phyloP scores from a whole-genome alignment of 2,888 invertebrate species.

The Orthosia gothica region DNA sequence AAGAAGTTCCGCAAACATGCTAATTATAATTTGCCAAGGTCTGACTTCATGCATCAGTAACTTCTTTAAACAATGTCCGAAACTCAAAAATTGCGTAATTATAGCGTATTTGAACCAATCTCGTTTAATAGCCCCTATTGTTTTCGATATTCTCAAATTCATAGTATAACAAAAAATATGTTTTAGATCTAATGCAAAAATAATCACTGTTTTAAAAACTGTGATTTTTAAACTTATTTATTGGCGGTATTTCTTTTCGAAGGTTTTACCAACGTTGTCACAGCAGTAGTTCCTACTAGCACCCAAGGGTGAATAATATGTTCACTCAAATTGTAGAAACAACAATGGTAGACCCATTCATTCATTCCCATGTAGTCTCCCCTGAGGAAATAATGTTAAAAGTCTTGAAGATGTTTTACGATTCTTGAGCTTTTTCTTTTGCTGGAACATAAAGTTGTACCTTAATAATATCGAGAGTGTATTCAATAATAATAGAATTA shows the following conservation, averaged over 20 bases:
- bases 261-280: too few species aligned
- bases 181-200: constrained; percentile 42
- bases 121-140: constrained; percentile 48
- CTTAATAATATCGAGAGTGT: neutral
- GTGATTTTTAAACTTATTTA: neutral
- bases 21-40: constrained; percentile 15
- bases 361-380: neutral
- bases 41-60: constrained; percentile 45
- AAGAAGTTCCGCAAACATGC: constrained; percentile 34
- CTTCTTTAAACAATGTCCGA: constrained; percentile 21
- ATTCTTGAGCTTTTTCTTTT: neutral
- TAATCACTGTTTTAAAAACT: constrained; percentile 31
- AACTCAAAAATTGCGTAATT: constrained; percentile 27
- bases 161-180: constrained; percentile 30
- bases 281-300: neutral
- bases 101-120: constrained; percentile 33
- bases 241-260: neutral
- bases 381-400: constrained; percentile 4
- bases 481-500: too few species aligned
- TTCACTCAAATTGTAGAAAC: neutral
- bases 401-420: neutral
- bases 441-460: neutral
- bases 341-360: too few species aligned
- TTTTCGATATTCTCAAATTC: constrained; percentile 50
- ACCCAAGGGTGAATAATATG: neutral